Evolutionary conservation across 2,797 vertebrate genomes (phyloP).

Genomic region (Pyrocephalus nanus): DNA sequence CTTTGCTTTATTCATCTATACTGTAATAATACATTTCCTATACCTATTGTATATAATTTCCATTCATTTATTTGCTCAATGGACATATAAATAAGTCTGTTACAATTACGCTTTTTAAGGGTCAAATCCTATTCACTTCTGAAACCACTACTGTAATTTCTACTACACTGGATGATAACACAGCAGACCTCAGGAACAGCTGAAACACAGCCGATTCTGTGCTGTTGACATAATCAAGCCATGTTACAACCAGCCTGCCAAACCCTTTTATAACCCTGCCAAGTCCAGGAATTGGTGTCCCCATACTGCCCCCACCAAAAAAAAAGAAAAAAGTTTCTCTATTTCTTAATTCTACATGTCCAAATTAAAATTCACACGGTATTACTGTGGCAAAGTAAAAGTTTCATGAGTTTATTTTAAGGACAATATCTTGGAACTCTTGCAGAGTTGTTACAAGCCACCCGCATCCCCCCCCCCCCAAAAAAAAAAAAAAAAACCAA

Average conservation of each 20-base stretch:
- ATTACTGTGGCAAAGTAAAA: background rate
- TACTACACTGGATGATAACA: background rate
- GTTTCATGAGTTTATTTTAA: constrained; percentile 37
- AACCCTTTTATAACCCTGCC: constrained; percentile 5
- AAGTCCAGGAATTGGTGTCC: background rate
- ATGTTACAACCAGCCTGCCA: constrained; percentile 21
- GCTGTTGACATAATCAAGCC: constrained; percentile 38
- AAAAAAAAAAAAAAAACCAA: background rate
- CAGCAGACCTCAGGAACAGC: constrained; percentile 13
- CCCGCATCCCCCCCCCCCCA: background rate
- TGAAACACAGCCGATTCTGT: background rate
- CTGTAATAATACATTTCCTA: constrained; percentile 20
- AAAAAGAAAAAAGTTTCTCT: background rate
- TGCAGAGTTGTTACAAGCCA: background rate
- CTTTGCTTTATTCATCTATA: background rate
- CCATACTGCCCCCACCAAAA: background rate
- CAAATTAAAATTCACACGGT: background rate
- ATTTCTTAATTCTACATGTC: background rate
- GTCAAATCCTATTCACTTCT: constrained; percentile 47
- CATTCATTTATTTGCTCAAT: constrained; percentile 59
- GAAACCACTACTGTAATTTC: constrained; percentile 26
- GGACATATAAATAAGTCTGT: constrained; percentile 29
- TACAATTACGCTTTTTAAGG: constrained; percentile 34
- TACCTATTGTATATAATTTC: constrained; percentile 18
- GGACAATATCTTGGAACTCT: background rate